Conservation (phyloP, 23 tunicate species). For the Pegea sp. region DNA sequence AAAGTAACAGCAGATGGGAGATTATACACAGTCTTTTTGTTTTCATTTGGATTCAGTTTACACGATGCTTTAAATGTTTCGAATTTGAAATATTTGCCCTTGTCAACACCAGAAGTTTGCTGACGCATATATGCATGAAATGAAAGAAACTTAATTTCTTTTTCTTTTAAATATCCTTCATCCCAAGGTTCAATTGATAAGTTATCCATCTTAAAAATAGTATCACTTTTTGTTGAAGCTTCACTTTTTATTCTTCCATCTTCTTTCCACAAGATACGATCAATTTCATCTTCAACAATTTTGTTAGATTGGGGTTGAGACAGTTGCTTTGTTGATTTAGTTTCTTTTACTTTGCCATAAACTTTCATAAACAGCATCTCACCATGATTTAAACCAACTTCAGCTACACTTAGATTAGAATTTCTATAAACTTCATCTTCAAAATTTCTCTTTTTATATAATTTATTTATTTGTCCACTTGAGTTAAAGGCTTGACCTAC, state of each 20-base stretch:
- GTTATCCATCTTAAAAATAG: constrained; percentile 57
- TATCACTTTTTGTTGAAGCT: constrained; percentile 1
- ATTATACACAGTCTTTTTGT: constrained; percentile 30
- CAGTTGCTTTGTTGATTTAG: neutral
- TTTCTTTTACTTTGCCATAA: neutral
- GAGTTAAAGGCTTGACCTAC: constrained; percentile 10
- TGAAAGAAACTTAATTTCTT: constrained; percentile 75
- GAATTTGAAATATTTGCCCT: constrained; percentile 75
- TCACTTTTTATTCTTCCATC: constrained; percentile 39
- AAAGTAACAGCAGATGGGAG: constrained; percentile 74
- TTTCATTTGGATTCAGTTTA: constrained; percentile 16
- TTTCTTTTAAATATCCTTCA: constrained; percentile 46
- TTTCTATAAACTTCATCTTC: too few species aligned
- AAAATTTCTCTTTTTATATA: constrained; percentile 26
- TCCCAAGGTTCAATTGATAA: constrained; percentile 80
- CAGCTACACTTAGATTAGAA: constrained; percentile 11
- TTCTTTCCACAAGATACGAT: constrained; percentile 35
- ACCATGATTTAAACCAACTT: constrained; percentile 58
- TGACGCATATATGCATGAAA: constrained; percentile 88
- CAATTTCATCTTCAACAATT: constrained; percentile 51
- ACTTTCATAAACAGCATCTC: constrained; percentile 38
- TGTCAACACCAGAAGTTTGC: constrained; percentile 82
- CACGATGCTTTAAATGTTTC: constrained; percentile 55
- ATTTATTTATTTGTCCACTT: constrained; percentile 7
- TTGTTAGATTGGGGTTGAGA: neutral